Percentiles rank a stretch among this genome's conserved stretches.
Evolutionary conservation across 1,140 invertebrate genomes (phyloP).

Genomic region (Aphaenogaster ashmeadi): DNA sequence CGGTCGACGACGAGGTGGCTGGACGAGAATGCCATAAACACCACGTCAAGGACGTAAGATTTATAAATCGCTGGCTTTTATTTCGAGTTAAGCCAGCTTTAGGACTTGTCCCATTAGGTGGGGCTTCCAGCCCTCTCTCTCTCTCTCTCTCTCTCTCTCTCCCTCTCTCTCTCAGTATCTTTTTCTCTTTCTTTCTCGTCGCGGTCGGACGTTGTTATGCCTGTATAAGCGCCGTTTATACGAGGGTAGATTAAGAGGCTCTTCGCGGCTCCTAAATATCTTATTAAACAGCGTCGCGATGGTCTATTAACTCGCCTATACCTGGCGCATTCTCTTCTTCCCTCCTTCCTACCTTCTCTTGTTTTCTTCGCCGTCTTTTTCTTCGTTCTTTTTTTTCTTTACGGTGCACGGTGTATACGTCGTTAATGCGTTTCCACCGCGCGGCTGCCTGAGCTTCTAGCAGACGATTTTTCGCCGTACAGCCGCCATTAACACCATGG

Average conservation of each 20-base stretch:
- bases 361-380: constrained; percentile 47
- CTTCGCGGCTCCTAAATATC: constrained; percentile 77
- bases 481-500: constrained; percentile 34
- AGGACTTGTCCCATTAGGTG: constrained; percentile 78
- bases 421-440: constrained; percentile 52
- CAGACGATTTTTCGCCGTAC: constrained; percentile 40
- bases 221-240: constrained; percentile 44
- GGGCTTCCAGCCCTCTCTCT: constrained; percentile 52
- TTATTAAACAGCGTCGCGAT: constrained; percentile 78
- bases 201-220: constrained; percentile 28
- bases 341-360: constrained; percentile 13
- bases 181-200: background rate
- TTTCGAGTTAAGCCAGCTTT: constrained; percentile 81
- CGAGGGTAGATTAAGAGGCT: constrained; percentile 76
- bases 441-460: background rate
- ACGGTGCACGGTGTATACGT: constrained; percentile 25
- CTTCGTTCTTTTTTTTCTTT: constrained; percentile 53
- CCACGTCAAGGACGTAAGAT: constrained; percentile 72
- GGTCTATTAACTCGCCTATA: constrained; percentile 69
- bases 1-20: constrained; percentile 10
- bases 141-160: background rate
- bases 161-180: constrained; percentile 14
- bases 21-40: constrained; percentile 61
- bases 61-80: constrained; percentile 82
- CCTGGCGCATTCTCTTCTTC: background rate